These are phyloP conservation scores for Lanistes nyassanus DNA, from an alignment of 1,140 invertebrate genomes.

Conservation along the genomic window DNA sequence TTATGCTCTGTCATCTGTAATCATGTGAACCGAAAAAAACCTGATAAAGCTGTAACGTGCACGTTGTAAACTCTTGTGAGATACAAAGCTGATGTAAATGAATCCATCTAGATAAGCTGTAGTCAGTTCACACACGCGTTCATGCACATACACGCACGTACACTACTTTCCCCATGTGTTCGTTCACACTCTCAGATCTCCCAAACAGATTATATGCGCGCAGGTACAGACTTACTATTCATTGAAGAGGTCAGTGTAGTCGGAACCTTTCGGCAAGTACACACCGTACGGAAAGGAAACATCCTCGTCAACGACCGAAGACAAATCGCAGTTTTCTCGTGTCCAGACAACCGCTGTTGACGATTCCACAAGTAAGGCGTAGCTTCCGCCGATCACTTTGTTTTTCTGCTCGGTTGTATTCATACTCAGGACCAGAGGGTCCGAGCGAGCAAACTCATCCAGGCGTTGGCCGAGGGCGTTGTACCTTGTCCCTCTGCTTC, in stretches of 20 bases:
- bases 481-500: conserved; percentile 11
- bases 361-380: conserved; percentile 40
- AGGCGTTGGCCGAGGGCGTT: conserved; percentile 32
- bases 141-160: neutral
- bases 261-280: neutral
- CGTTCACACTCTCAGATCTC: too few relatives aligned
- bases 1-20: neutral
- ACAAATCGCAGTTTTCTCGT: conserved; percentile 26
- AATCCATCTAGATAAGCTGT: too few relatives aligned
- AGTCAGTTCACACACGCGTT: too few relatives aligned
- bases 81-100: too few relatives aligned
- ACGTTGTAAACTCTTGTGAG: too few relatives aligned
- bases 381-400: conserved; percentile 37
- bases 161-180: too few relatives aligned
- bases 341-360: conserved; percentile 29
- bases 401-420: conserved; percentile 29
- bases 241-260: conserved; percentile 13
- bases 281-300: conserved; percentile 14
- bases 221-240: conserved; percentile 10
- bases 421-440: conserved; percentile 31
- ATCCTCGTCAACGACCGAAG: neutral
- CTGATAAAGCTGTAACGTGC: too few relatives aligned
- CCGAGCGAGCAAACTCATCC: conserved; percentile 23
- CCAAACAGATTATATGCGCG: neutral
- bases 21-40: too few relatives aligned